These are phyloP conservation scores for Oithona nana DNA, from an alignment of 2,888 invertebrate genomes.

Conservation along the genomic window DNA sequence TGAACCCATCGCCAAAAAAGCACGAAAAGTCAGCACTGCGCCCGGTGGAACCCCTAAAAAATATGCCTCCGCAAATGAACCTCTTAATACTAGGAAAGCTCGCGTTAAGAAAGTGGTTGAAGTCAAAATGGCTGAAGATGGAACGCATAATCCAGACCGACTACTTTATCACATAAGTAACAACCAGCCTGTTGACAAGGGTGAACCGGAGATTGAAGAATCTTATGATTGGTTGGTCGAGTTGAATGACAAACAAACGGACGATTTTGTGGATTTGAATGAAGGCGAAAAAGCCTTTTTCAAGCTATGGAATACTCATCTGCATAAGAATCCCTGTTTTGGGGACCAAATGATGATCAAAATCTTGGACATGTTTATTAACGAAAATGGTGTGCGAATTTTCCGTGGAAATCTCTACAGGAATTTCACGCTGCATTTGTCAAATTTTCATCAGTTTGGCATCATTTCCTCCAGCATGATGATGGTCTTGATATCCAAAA, in stretches of 20 bases:
- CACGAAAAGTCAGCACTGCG: background rate
- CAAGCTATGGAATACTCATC: conserved; percentile 75
- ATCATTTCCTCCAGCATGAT: background rate
- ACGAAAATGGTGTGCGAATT: conserved; percentile 60
- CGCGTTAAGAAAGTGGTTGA: background rate
- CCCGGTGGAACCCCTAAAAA: background rate
- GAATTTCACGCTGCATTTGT: conserved; percentile 83
- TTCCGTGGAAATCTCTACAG: conserved; percentile 68
- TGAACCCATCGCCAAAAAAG: background rate
- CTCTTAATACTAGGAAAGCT: background rate
- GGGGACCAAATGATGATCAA: conserved; percentile 40
- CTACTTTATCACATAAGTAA: background rate
- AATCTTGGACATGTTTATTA: conserved; percentile 78
- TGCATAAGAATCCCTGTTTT: background rate
- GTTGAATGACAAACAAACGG: conserved; percentile 35
- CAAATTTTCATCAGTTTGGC: conserved; percentile 80
- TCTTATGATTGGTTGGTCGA: conserved; percentile 7
- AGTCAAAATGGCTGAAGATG: background rate
- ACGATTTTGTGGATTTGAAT: conserved; percentile 94
- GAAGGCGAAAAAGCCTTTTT: conserved; percentile 91
- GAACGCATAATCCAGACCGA: background rate
- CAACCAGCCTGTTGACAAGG: background rate
- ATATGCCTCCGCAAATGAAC: background rate
- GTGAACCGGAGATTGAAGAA: conserved; percentile 9
- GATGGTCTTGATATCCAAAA: background rate